phyloP scores from a whole-genome alignment of 1,140 invertebrate genomes.

The Aporrectodea caliginosa region DNA sequence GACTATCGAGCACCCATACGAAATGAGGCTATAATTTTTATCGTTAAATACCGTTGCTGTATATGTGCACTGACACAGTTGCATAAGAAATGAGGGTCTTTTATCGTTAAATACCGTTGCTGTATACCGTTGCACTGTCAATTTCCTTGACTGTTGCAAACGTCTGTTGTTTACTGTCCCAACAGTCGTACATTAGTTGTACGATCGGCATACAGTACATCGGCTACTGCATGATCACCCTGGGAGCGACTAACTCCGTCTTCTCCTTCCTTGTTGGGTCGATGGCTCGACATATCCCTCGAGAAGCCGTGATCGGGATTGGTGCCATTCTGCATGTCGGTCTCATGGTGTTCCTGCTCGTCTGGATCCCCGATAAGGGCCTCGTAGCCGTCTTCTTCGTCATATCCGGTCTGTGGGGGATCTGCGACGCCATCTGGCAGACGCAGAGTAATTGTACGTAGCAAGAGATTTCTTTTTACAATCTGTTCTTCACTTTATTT shows the following conservation, averaged over 20 bases:
- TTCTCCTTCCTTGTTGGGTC: slow-evolving; percentile 48
- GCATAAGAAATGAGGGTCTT: neutral
- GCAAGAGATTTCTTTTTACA: no score
- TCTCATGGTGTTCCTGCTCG: slow-evolving; percentile 51
- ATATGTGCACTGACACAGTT: neutral
- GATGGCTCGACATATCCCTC: slow-evolving; percentile 43
- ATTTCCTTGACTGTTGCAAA: neutral
- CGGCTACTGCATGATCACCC: slow-evolving; percentile 53
- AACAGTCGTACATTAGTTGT: slow-evolving; percentile 52
- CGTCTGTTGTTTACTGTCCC: slow-evolving; percentile 25
- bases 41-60: neutral
- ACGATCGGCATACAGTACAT: slow-evolving; percentile 49
- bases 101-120: no score
- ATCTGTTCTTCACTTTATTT: no score
- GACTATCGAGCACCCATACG: neutral
- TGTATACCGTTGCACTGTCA: no score
- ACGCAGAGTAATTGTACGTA: slow-evolving; percentile 91
- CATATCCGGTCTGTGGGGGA: slow-evolving; percentile 88
- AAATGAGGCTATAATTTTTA: neutral
- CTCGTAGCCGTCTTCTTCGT: slow-evolving; percentile 79
- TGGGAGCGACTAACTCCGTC: slow-evolving; percentile 48
- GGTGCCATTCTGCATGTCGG: slow-evolving; percentile 34
- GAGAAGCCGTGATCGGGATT: slow-evolving; percentile 50
- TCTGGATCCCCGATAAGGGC: slow-evolving; percentile 80
- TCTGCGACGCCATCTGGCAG: slow-evolving; percentile 94